A percentile compares a stretch with the other conserved stretches of the same genome.
These are phyloP conservation scores for Tetheella fluctuosa DNA, from an alignment of 2,888 invertebrate genomes.

Conservation along the genomic window DNA sequence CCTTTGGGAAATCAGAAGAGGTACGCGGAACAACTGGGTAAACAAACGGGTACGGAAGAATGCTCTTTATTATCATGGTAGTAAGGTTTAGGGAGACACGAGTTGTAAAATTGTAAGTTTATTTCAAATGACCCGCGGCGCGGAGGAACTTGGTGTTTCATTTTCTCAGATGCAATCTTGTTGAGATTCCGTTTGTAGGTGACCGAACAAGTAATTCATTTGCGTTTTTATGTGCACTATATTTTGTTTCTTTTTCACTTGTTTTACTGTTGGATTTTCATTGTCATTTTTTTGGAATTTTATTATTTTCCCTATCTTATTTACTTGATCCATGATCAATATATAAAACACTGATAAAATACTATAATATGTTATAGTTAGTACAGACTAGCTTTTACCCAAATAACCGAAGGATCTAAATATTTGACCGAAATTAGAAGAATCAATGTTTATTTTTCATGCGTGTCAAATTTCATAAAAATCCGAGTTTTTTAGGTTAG, in stretches of 20 bases:
- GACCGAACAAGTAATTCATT: slow-evolving; percentile 49
- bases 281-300: background rate
- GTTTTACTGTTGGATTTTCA: background rate
- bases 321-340: too few relatives aligned
- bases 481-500: too few relatives aligned
- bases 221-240: slow-evolving; percentile 34
- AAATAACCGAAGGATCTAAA: too few relatives aligned
- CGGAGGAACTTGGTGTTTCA: slow-evolving; percentile 39
- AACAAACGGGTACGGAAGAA: slow-evolving; percentile 48
- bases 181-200: slow-evolving; percentile 50
- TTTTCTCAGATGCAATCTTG: slow-evolving; percentile 56
- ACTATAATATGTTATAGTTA: too few relatives aligned
- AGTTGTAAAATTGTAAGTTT: slow-evolving; percentile 38
- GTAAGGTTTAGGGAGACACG: slow-evolving; percentile 32
- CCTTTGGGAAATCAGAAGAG: slow-evolving; percentile 79
- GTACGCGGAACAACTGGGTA: slow-evolving; percentile 45
- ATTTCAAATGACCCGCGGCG: slow-evolving; percentile 53
- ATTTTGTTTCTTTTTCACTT: slow-evolving; percentile 21
- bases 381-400: too few relatives aligned
- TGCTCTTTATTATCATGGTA: slow-evolving; percentile 49
- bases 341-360: too few relatives aligned
- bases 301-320: background rate
- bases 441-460: too few relatives aligned
- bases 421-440: too few relatives aligned
- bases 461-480: too few relatives aligned